A percentile compares a stretch with the other conserved stretches of the same genome.
Evolutionary conservation across 1,140 invertebrate species (phyloP).

Genomic region (Anoplolepis gracilipes): DNA sequence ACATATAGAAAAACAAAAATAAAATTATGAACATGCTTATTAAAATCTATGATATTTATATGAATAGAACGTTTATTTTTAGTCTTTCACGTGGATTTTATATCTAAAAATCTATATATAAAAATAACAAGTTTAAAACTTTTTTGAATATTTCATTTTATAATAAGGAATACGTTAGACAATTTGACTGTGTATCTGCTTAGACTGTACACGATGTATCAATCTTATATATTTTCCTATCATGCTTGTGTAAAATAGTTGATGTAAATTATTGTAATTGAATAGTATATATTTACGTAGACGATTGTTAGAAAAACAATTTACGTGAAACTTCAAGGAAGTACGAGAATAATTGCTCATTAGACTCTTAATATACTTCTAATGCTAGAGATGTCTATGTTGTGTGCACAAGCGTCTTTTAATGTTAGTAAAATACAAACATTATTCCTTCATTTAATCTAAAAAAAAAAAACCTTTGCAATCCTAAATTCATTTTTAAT

Average conservation of each 20-base stretch:
- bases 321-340: constrained; percentile 67
- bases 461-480: neutral
- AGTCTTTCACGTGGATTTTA: neutral
- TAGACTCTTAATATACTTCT: constrained; percentile 57
- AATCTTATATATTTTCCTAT: constrained; percentile 1
- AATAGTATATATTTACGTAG: constrained; percentile 55
- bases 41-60: neutral
- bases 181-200: neutral
- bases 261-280: neutral
- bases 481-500: neutral
- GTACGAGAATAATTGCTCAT: constrained; percentile 29
- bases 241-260: neutral
- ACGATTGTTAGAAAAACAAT: constrained; percentile 85
- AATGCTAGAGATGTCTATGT: constrained; percentile 59
- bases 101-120: neutral
- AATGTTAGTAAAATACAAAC: constrained; percentile 49
- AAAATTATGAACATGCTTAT: neutral
- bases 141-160: neutral
- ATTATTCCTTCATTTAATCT: constrained; percentile 62
- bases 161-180: neutral
- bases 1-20: neutral
- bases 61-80: neutral
- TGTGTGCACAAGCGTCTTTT: constrained; percentile 65
- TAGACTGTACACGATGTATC: no score
- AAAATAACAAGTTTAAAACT: neutral